A percentile compares a stretch with the other conserved stretches of the same genome.
Evolutionary conservation across 2,113 vertebrate species (phyloP).

Genomic region (Rhipidura dahli): DNA sequence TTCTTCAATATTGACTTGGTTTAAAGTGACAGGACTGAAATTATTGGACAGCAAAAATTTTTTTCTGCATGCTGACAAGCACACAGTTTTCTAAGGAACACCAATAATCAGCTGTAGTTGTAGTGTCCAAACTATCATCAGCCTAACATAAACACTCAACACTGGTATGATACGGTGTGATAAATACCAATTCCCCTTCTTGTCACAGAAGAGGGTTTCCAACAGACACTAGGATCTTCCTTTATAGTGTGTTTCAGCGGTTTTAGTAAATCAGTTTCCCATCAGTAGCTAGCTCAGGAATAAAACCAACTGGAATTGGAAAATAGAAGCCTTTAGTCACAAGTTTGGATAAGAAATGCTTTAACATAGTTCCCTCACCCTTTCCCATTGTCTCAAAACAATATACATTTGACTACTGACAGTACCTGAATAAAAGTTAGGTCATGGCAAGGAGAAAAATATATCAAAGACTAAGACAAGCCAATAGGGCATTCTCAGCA

Average conservation of each 20-base stretch:
- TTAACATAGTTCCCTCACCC: background rate
- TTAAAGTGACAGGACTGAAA: background rate
- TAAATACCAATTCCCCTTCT: background rate
- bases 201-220: background rate
- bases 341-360: background rate
- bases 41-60: background rate
- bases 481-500: rapidly evolving
- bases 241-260: background rate
- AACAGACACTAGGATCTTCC: background rate
- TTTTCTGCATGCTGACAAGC: background rate
- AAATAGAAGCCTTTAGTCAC: background rate
- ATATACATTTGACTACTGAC: background rate
- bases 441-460: background rate
- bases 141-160: background rate
- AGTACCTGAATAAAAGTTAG: background rate
- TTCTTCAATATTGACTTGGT: background rate
- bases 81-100: background rate
- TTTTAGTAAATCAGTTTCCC: background rate
- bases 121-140: background rate
- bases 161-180: background rate
- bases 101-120: background rate
- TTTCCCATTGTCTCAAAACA: background rate
- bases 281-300: background rate
- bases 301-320: background rate
- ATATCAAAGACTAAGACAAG: background rate